A percentile compares a stretch with the other conserved stretches of the same genome.
Conservation (phyloP, 1,140 invertebrate species). For the Drosophila mauritiana region DNA sequence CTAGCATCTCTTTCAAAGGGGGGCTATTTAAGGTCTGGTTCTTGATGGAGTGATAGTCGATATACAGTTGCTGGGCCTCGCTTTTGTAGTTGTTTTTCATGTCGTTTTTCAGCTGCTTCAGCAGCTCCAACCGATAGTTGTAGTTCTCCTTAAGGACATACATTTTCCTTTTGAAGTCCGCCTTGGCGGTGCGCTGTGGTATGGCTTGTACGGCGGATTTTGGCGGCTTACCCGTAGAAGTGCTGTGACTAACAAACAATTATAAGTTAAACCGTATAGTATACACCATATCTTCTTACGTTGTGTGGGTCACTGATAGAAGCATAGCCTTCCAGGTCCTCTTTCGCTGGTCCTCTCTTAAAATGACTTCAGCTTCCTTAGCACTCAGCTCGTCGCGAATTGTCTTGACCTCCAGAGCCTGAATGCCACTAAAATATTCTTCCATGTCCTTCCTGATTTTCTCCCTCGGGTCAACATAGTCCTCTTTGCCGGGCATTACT, state of each 20-base stretch:
- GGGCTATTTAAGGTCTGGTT: neutral
- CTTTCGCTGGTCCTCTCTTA: neutral
- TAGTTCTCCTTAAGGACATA: conserved; percentile 15
- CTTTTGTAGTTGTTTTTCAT: conserved; percentile 19
- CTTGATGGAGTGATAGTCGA: conserved; percentile 10
- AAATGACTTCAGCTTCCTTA: neutral
- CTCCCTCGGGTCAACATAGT: neutral
- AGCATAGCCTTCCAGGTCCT: conserved; percentile 1
- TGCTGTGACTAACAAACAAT: neutral
- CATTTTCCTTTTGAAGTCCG: conserved; percentile 18
- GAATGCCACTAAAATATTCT: conserved; percentile 1
- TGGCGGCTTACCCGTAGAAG: neutral
- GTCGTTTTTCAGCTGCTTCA: conserved; percentile 33
- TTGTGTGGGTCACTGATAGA: neutral
- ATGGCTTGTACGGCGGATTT: neutral
- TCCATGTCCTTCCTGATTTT: neutral
- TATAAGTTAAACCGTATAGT: too few relatives aligned
- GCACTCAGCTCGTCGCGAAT: neutral
- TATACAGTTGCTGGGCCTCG: conserved; percentile 32
- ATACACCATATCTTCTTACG: neutral
- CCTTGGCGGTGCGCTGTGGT: conserved; percentile 8
- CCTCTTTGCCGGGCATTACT: neutral
- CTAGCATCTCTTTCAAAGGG: neutral
- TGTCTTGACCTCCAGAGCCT: neutral
- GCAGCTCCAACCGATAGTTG: conserved; percentile 13